phyloP scores from a whole-genome alignment of 2,113 vertebrate species.

The Tylochromis polylepis region DNA sequence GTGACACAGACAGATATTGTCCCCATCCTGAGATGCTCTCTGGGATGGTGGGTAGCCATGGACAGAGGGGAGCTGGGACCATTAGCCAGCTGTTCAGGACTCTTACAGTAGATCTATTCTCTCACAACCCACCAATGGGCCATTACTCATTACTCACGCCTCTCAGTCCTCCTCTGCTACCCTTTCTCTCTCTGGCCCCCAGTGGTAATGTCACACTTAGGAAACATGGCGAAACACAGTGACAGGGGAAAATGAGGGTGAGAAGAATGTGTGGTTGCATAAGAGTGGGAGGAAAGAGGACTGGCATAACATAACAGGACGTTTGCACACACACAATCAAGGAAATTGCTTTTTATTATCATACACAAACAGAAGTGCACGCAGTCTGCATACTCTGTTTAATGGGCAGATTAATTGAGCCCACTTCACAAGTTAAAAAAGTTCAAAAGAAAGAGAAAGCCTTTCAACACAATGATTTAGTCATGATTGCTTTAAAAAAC shows the following conservation, averaged over 20 bases:
- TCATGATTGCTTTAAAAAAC: slow-evolving; percentile 6
- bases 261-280: slow-evolving; percentile 29
- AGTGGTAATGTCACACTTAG: slow-evolving; percentile 34
- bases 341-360: neutral
- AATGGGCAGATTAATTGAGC: neutral
- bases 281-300: slow-evolving; percentile 21
- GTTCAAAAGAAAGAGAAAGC: neutral
- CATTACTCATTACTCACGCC: slow-evolving; percentile 58
- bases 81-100: slow-evolving; percentile 51
- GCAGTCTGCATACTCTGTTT: neutral
- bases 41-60: slow-evolving; percentile 31
- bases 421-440: neutral
- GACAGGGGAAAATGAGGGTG: slow-evolving; percentile 24
- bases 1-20: slow-evolving; percentile 48
- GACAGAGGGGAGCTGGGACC: slow-evolving; percentile 26
- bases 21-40: slow-evolving; percentile 18
- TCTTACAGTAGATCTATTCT: slow-evolving; percentile 66
- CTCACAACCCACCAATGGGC: slow-evolving; percentile 46
- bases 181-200: neutral
- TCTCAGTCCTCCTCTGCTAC: slow-evolving; percentile 36
- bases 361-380: neutral
- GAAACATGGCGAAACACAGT: neutral
- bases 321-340: neutral
- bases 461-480: neutral
- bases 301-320: neutral